Percentiles rank a stretch among this genome's conserved stretches.
These are phyloP conservation scores for Orchesella flavescens DNA, from an alignment of 2,888 invertebrate species.

Conservation along the genomic window DNA sequence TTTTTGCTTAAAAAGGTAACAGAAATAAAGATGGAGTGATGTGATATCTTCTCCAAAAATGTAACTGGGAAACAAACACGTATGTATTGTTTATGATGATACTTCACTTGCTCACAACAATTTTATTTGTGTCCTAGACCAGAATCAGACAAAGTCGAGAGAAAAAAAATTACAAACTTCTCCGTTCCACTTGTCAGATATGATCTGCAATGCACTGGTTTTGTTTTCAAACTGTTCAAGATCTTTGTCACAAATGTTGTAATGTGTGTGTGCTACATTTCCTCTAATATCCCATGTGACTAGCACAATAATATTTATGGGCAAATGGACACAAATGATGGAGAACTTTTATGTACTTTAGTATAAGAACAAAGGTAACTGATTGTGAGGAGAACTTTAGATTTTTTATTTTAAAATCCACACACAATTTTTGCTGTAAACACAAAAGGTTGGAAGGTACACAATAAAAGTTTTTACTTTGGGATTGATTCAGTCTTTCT, in stretches of 20 bases:
- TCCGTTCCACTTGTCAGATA: background rate
- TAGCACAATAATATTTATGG: slow-evolving; percentile 47
- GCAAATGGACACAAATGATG: background rate
- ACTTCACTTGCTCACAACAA: slow-evolving; percentile 32
- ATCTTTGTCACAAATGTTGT: slow-evolving; percentile 15
- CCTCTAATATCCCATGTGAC: slow-evolving; percentile 20
- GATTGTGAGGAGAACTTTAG: too few relatives aligned
- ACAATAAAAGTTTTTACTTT: background rate
- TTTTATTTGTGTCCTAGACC: slow-evolving; percentile 12
- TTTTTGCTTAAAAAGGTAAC: slow-evolving; percentile 17
- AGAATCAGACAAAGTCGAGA: background rate
- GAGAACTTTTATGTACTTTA: too few relatives aligned
- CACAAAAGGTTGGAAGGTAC: background rate
- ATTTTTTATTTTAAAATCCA: too few relatives aligned
- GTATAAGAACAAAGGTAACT: too few relatives aligned
- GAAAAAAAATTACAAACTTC: too few relatives aligned
- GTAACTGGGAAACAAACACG: background rate
- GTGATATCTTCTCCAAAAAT: too few relatives aligned
- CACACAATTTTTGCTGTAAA: too few relatives aligned
- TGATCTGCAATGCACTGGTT: slow-evolving; percentile 26
- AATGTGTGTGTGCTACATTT: slow-evolving; percentile 1
- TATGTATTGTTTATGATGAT: slow-evolving; percentile 27
- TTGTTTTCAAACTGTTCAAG: slow-evolving; percentile 18
- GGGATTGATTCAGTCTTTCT: slow-evolving; percentile 1
- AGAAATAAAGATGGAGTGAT: slow-evolving; percentile 47